Evolutionary conservation across 2,797 vertebrate genomes (phyloP).

Genomic region (Sparidentex hasta): DNA sequence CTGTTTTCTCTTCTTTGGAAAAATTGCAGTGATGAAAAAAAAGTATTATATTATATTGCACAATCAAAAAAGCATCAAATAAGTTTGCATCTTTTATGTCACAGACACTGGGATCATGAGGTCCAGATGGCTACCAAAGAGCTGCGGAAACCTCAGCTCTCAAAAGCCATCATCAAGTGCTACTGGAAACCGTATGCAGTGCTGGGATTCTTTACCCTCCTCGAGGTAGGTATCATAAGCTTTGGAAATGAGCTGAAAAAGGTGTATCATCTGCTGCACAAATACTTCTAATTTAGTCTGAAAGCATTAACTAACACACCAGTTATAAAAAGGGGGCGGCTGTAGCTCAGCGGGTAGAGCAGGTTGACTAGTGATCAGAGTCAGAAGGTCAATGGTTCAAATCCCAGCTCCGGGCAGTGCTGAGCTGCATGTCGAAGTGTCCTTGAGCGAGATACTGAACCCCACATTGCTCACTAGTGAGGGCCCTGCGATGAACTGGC

Average conservation of each 20-base stretch:
- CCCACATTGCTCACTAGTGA: too few species aligned
- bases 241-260: neutral
- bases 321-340: too few species aligned
- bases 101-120: constrained; percentile 93
- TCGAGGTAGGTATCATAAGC: constrained; percentile 88
- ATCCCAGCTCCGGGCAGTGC: too few species aligned
- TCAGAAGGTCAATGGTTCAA: too few species aligned
- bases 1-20: neutral
- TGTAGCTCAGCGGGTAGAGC: too few species aligned
- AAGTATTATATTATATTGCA: too few species aligned
- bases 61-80: neutral
- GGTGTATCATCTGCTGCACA: neutral
- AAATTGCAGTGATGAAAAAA: neutral
- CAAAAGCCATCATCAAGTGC: constrained; percentile 90
- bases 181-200: constrained; percentile 92
- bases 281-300: too few species aligned
- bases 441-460: too few species aligned
- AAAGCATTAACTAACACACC: neutral
- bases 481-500: too few species aligned
- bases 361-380: too few species aligned
- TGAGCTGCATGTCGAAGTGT: too few species aligned
- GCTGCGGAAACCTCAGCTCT: constrained; percentile 85
- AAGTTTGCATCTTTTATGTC: neutral
- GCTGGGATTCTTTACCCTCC: constrained; percentile 91
- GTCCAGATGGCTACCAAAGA: constrained; percentile 87